Evolutionary conservation across 1,140 invertebrate species (phyloP).

Genomic region (Micrasema longulum): DNA sequence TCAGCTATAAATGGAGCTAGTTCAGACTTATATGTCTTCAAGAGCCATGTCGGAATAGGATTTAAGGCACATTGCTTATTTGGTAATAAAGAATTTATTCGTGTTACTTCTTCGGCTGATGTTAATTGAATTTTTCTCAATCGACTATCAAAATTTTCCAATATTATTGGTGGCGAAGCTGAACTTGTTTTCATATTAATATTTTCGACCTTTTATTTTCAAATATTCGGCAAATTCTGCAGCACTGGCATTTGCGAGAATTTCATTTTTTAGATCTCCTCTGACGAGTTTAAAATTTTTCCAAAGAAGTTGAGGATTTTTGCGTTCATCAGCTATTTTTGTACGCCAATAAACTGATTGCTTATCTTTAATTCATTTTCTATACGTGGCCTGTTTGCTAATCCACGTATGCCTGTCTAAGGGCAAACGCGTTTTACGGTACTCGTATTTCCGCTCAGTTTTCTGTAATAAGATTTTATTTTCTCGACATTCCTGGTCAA

Average conservation of each 20-base stretch:
- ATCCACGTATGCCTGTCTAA: not conserved
- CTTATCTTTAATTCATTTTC: not conserved
- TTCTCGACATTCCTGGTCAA: not conserved
- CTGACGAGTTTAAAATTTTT: not conserved
- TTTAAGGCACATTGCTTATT: not conserved
- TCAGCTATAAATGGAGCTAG: not conserved
- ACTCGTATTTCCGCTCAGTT: not conserved
- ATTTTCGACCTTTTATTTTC: not conserved
- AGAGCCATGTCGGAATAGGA: constrained; percentile 3
- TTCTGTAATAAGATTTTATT: not conserved
- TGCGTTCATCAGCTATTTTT: not conserved
- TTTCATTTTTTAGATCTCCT: not conserved
- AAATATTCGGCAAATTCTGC: not conserved
- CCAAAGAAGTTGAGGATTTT: not conserved
- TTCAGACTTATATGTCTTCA: not conserved
- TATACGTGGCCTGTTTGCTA: not conserved
- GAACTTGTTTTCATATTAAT: not conserved
- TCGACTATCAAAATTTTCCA: not conserved
- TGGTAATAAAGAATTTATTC: not conserved
- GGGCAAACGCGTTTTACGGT: not conserved
- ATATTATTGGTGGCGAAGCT: not conserved
- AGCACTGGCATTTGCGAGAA: not conserved
- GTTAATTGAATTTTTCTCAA: not conserved
- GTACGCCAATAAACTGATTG: constrained; percentile 1
- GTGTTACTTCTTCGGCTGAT: not conserved